These are phyloP conservation scores for Bursaphelenchus okinawaensis DNA, from an alignment of 2,888 invertebrate species.

Conservation along the genomic window DNA sequence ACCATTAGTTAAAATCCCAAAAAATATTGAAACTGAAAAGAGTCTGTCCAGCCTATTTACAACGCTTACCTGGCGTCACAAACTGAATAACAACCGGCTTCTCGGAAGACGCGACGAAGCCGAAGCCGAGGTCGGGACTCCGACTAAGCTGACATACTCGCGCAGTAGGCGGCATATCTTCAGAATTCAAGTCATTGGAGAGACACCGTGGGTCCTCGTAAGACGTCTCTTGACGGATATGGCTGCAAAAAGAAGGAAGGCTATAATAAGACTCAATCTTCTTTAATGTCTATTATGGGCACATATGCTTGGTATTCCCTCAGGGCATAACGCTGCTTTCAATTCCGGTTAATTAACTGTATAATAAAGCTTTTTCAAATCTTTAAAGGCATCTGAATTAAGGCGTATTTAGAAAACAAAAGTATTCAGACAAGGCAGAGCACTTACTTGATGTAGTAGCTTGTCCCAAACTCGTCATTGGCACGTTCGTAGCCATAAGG, in stretches of 20 bases:
- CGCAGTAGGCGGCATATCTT: slow-evolving; percentile 12
- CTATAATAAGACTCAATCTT: neutral
- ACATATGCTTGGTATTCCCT: too few species aligned
- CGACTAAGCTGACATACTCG: slow-evolving; percentile 20
- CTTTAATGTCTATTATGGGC: neutral
- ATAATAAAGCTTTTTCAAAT: neutral
- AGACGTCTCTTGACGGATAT: slow-evolving; percentile 77
- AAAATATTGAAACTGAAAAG: too few species aligned
- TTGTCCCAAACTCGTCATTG: slow-evolving; percentile 72
- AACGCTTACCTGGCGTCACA: slow-evolving; percentile 60
- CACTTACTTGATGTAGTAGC: slow-evolving; percentile 85
- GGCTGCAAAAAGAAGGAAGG: slow-evolving; percentile 58
- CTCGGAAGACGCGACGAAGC: slow-evolving; percentile 91
- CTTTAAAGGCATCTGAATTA: neutral
- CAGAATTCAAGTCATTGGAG: neutral
- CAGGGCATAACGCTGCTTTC: neutral
- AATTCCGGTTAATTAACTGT: neutral
- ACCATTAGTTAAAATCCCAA: too few species aligned
- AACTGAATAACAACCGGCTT: slow-evolving; percentile 80
- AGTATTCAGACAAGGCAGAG: neutral
- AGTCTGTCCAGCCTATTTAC: too few species aligned
- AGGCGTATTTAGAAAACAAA: neutral
- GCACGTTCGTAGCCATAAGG: slow-evolving; percentile 89
- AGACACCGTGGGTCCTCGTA: slow-evolving; percentile 73
- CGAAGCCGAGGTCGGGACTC: slow-evolving; percentile 72